Conservation (phyloP, 1,140 invertebrate genomes). For the Dreissena polymorpha region DNA sequence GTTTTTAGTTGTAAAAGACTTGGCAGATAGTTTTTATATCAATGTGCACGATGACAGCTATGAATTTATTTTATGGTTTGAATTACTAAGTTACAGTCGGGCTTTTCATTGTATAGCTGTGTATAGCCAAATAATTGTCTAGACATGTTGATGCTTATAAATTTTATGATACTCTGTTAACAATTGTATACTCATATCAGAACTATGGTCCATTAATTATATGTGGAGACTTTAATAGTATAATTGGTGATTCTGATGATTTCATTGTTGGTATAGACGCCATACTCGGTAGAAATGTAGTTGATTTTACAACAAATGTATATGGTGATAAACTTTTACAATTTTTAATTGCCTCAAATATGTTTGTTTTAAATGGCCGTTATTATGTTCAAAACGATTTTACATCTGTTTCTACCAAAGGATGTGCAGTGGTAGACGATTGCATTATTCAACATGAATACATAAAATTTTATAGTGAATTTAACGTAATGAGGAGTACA, state of each 20-base stretch:
- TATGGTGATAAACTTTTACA: neutral
- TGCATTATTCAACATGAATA: conserved; percentile 1
- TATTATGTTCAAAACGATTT: conserved; percentile 5
- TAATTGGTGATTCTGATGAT: too few species aligned
- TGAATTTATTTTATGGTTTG: conserved; percentile 10
- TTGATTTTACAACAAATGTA: conserved; percentile 2
- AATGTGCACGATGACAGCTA: neutral
- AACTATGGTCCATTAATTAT: too few species aligned
- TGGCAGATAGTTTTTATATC: too few species aligned
- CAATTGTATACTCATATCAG: too few species aligned
- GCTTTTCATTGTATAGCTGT: neutral
- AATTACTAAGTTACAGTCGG: neutral
- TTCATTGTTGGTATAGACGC: too few species aligned
- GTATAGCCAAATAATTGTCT: conserved; percentile 7
- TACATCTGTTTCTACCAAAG: conserved; percentile 6
- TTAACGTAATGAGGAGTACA: neutral
- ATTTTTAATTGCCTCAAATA: neutral
- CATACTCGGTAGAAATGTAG: neutral
- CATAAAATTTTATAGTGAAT: neutral
- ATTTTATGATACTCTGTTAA: too few species aligned
- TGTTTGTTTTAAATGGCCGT: conserved; percentile 11
- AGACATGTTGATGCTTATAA: conserved; percentile 18
- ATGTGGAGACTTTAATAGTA: too few species aligned
- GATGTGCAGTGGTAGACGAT: neutral
- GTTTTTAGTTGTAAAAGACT: too few species aligned